phyloP scores from a whole-genome alignment of 2,113 vertebrate species.

The Oryzias celebensis region DNA sequence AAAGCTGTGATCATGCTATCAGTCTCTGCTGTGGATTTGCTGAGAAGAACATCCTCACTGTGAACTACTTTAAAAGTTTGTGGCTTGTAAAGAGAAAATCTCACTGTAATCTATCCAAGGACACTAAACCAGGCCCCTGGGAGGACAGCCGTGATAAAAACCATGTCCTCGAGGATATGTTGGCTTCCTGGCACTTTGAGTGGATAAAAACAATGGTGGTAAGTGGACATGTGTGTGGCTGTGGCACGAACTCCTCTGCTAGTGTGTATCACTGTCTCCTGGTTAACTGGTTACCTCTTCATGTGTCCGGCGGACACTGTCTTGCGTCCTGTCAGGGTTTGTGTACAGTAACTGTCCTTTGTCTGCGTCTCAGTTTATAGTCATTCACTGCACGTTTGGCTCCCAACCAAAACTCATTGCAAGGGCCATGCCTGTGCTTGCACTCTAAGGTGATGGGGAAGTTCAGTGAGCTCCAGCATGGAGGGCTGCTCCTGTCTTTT shows the following conservation, averaged over 20 bases:
- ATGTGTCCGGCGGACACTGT: slow-evolving; percentile 62
- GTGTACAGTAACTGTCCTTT: slow-evolving; percentile 47
- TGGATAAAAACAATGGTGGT: slow-evolving; percentile 82
- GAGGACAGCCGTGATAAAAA: slow-evolving; percentile 75
- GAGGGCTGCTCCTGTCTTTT: slow-evolving; percentile 39
- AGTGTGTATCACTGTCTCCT: slow-evolving; percentile 61
- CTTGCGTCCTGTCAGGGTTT: slow-evolving; percentile 53
- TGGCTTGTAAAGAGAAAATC: slow-evolving; percentile 67
- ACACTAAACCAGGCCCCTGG: slow-evolving; percentile 75
- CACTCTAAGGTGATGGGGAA: slow-evolving; percentile 48
- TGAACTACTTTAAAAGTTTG: slow-evolving; percentile 41
- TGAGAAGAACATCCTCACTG: slow-evolving; percentile 24
- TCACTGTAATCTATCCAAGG: slow-evolving; percentile 82
- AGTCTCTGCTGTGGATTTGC: slow-evolving; percentile 18
- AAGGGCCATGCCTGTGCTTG: slow-evolving; percentile 40
- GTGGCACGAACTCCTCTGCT: slow-evolving; percentile 49
- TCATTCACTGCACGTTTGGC: slow-evolving; percentile 58
- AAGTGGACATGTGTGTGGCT: slow-evolving; percentile 75
- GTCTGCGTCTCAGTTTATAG: slow-evolving; percentile 51
- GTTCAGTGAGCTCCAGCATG: slow-evolving; percentile 54
- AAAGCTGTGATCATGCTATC: slow-evolving; percentile 16
- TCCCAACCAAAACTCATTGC: slow-evolving; percentile 22
- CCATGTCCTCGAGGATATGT: slow-evolving; percentile 82
- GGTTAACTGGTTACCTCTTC: slow-evolving; percentile 60
- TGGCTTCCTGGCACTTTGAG: slow-evolving; percentile 85